A percentile compares a stretch with the other conserved stretches of the same genome.
phyloP scores from a whole-genome alignment of 2,888 invertebrate genomes.

The Acleris laterana region DNA sequence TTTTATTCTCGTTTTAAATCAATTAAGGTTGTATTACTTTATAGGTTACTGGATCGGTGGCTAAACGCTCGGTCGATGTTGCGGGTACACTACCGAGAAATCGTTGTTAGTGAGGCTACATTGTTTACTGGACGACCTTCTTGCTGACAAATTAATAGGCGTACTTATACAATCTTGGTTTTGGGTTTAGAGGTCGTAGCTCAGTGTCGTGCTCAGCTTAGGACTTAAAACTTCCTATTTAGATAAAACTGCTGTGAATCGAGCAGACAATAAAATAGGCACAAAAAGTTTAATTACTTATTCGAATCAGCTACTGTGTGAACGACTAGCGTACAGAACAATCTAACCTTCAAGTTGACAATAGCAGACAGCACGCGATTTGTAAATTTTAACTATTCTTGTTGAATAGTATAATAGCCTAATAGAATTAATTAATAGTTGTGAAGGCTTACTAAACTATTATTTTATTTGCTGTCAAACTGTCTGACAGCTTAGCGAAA shows the following conservation, averaged over 20 bases:
- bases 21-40: slow-evolving; percentile 39
- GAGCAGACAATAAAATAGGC: background rate
- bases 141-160: slow-evolving; percentile 3
- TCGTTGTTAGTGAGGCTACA: slow-evolving; percentile 21
- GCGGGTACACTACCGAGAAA: slow-evolving; percentile 23
- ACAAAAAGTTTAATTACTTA: slow-evolving; percentile 14
- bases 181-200: too few species aligned
- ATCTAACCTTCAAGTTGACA: slow-evolving; percentile 5
- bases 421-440: slow-evolving; percentile 6
- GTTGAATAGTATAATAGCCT: slow-evolving; percentile 16
- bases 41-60: slow-evolving; percentile 30
- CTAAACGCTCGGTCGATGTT: slow-evolving; percentile 15
- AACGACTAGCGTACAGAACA: slow-evolving; percentile 6
- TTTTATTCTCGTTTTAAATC: slow-evolving; percentile 40
- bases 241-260: slow-evolving; percentile 19
- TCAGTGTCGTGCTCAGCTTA: background rate
- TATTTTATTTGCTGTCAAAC: too few species aligned
- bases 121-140: slow-evolving; percentile 20
- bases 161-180: too few species aligned
- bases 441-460: too few species aligned
- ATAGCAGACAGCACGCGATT: slow-evolving; percentile 20
- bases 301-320: slow-evolving; percentile 5
- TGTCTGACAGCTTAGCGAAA: too few species aligned
- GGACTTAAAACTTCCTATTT: slow-evolving; percentile 18
- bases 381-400: slow-evolving; percentile 26